Evolutionary conservation across 2,797 vertebrate genomes (phyloP).

Genomic region (Poliocrania exsul): DNA sequence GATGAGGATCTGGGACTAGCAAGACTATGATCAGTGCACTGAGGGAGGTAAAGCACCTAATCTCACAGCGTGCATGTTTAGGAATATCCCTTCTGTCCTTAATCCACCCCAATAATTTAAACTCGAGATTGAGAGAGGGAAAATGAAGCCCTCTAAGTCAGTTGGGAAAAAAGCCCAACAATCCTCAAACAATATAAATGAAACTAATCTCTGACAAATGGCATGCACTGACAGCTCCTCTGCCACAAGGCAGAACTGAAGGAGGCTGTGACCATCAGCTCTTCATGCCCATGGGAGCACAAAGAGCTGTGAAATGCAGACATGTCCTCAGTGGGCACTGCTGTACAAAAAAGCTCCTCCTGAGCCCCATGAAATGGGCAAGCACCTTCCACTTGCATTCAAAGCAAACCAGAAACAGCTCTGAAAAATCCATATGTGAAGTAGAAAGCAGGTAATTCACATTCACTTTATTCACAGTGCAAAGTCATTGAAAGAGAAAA

Average conservation of each 20-base stretch:
- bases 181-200: not conserved
- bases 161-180: not conserved
- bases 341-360: not conserved
- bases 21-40: not conserved
- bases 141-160: not conserved
- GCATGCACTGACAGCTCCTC: not conserved
- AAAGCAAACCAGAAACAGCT: not conserved
- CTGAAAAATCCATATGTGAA: not conserved
- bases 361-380: rapidly evolving
- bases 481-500: not conserved
- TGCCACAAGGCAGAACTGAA: not conserved
- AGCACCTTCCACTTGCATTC: not conserved
- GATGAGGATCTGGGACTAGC: not conserved
- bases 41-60: not conserved
- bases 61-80: not conserved
- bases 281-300: not conserved
- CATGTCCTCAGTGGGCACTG: not conserved
- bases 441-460: not conserved
- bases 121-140: not conserved
- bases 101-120: not conserved
- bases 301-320: not conserved
- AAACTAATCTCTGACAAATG: not conserved
- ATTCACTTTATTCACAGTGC: not conserved
- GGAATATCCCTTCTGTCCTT: not conserved
- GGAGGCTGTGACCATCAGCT: not conserved